A percentile compares a stretch with the other conserved stretches of the same genome.
phyloP scores from a whole-genome alignment of 2,888 invertebrate species.

The Anaspis maculata region DNA sequence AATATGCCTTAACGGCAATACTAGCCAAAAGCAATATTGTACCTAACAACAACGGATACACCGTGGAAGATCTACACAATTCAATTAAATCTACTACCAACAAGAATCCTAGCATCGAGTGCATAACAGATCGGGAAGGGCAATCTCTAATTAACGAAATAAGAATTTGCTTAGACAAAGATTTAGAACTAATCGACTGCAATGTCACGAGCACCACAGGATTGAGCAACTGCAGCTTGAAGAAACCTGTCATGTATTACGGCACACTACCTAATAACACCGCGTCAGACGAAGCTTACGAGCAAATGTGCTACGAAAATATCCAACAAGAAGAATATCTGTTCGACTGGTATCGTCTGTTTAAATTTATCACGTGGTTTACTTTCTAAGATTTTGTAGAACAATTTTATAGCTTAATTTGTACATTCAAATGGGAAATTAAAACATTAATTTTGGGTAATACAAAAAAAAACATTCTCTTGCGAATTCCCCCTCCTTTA shows the following conservation, averaged over 20 bases:
- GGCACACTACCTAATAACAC: constrained; percentile 39
- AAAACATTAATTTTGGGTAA: no score
- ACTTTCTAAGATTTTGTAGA: no score
- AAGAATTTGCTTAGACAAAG: constrained; percentile 65
- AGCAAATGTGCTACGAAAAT: constrained; percentile 4
- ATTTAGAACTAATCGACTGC: constrained; percentile 56
- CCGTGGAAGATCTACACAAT: constrained; percentile 44
- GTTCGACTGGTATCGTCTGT: constrained; percentile 49
- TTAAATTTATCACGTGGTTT: constrained; percentile 54
- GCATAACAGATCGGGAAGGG: constrained; percentile 51
- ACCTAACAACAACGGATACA: constrained; percentile 45
- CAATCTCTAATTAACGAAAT: constrained; percentile 60
- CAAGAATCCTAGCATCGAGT: constrained; percentile 56
- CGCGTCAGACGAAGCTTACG: constrained; percentile 9
- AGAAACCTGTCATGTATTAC: constrained; percentile 51
- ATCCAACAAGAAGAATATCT: constrained; percentile 7
- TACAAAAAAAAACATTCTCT: no score
- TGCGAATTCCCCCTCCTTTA: no score
- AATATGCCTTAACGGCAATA: constrained; percentile 54
- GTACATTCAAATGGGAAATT: no score
- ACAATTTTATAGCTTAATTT: no score
- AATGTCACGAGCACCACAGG: constrained; percentile 46
- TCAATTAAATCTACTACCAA: constrained; percentile 49
- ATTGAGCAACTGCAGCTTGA: constrained; percentile 53
- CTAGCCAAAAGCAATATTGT: constrained; percentile 49